These are phyloP conservation scores for Dryocosmus kuriphilus DNA, from an alignment of 2,888 invertebrate genomes.

Conservation along the genomic window DNA sequence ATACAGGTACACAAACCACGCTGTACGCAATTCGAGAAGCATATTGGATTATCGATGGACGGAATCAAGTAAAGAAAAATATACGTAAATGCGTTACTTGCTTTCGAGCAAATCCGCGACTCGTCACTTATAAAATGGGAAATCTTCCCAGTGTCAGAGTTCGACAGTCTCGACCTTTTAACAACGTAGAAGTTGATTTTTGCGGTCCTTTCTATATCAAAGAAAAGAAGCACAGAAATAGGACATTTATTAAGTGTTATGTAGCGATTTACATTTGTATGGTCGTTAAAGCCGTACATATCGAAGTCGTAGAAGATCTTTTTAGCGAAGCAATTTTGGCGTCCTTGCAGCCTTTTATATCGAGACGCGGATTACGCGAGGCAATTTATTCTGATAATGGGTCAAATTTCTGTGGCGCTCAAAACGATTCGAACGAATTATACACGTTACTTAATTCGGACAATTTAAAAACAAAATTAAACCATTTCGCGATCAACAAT, in stretches of 20 bases:
- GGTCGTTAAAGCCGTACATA: slow-evolving; percentile 31
- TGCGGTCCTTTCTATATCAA: too few relatives aligned
- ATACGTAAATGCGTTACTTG: background rate
- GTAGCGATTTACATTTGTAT: slow-evolving; percentile 45
- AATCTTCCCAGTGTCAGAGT: too few relatives aligned
- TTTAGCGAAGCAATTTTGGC: too few relatives aligned
- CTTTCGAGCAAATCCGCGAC: background rate
- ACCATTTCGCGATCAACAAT: background rate
- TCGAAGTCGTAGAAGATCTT: slow-evolving; percentile 37
- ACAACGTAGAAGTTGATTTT: slow-evolving; percentile 60
- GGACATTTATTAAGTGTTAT: slow-evolving; percentile 52
- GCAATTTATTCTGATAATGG: slow-evolving; percentile 2
- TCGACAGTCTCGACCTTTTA: slow-evolving; percentile 57
- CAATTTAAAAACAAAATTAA: background rate
- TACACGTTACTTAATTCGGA: background rate
- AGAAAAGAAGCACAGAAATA: slow-evolving; percentile 51
- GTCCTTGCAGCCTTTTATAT: slow-evolving; percentile 1
- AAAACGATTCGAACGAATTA: background rate
- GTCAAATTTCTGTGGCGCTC: slow-evolving; percentile 12
- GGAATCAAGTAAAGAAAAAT: background rate
- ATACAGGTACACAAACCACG: slow-evolving; percentile 38
- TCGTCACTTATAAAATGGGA: background rate
- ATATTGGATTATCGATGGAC: slow-evolving; percentile 63
- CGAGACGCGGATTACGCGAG: background rate
- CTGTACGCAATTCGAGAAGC: slow-evolving; percentile 50